phyloP scores from a whole-genome alignment of 2,888 invertebrate species.

The Pharmacophagus antenor region DNA sequence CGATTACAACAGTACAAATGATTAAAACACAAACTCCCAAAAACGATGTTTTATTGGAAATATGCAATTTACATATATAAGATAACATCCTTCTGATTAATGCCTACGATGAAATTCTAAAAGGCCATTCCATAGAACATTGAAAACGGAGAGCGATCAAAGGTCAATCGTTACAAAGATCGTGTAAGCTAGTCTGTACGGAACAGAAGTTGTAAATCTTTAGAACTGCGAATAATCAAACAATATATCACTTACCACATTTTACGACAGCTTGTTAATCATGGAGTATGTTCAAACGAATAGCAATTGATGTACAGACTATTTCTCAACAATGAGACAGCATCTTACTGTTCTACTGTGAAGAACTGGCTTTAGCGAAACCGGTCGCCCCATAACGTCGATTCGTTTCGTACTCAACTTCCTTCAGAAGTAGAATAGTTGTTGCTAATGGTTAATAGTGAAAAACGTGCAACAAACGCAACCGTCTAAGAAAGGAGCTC shows the following conservation, averaged over 20 bases:
- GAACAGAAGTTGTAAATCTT: constrained; percentile 4
- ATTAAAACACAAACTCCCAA: constrained; percentile 1
- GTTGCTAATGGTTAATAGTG: constrained; percentile 50
- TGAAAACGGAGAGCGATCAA: constrained; percentile 37
- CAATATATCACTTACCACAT: not conserved
- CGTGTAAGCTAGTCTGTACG: constrained; percentile 33
- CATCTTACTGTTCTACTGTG: constrained; percentile 29
- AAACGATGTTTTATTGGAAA: not conserved
- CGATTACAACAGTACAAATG: constrained; percentile 6
- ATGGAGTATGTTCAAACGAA: constrained; percentile 13
- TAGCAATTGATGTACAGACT: constrained; percentile 12
- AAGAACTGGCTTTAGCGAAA: constrained; percentile 26
- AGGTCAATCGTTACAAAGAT: constrained; percentile 37
- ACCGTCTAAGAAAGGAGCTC: constrained; percentile 76
- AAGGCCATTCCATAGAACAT: constrained; percentile 24
- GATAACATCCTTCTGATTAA: constrained; percentile 26
- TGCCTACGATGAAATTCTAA: constrained; percentile 19
- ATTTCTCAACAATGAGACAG: constrained; percentile 25
- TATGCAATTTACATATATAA: constrained; percentile 19
- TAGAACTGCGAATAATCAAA: not conserved
- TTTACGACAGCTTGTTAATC: not conserved
- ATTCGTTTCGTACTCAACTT: constrained; percentile 23
- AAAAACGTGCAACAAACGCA: constrained; percentile 65
- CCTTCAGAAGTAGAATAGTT: constrained; percentile 36
- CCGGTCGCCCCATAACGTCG: constrained; percentile 17